Conservation (phyloP, 2,113 vertebrate genomes). For the Eudyptes chrysolophus region DNA sequence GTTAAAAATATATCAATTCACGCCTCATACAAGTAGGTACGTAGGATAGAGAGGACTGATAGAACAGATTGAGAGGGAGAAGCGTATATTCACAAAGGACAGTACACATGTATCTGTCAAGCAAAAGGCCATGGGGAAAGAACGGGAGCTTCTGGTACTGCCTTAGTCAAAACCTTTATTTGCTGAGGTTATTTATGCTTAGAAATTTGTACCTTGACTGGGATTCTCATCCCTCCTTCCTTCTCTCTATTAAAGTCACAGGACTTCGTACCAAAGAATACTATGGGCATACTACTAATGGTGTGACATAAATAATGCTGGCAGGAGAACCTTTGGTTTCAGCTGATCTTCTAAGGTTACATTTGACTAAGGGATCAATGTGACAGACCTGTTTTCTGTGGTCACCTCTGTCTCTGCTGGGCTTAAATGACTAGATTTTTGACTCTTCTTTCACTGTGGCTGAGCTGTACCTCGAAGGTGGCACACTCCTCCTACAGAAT, state of each 20-base stretch:
- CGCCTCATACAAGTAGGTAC: constrained; percentile 40
- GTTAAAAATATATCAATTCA: constrained; percentile 66
- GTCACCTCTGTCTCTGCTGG: not conserved
- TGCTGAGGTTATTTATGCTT: not conserved
- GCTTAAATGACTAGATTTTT: not conserved
- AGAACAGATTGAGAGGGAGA: constrained; percentile 52
- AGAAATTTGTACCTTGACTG: not conserved
- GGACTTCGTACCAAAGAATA: not conserved
- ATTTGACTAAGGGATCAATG: not conserved
- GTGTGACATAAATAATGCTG: not conserved
- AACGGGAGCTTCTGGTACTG: not conserved
- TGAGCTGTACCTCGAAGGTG: not conserved
- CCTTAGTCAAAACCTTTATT: not conserved
- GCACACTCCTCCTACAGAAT: not conserved
- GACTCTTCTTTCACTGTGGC: not conserved
- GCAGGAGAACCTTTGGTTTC: not conserved
- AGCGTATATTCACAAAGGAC: constrained; percentile 37
- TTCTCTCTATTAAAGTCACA: not conserved
- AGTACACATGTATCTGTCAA: constrained; percentile 50
- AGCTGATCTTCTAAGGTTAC: not conserved
- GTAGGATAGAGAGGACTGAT: constrained; percentile 31
- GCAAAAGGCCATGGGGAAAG: not conserved
- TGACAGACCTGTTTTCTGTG: not conserved
- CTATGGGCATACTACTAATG: not conserved
- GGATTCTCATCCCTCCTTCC: not conserved